Conservation (phyloP, 1,140 invertebrate genomes). For the Leptinotarsa lineolata region DNA sequence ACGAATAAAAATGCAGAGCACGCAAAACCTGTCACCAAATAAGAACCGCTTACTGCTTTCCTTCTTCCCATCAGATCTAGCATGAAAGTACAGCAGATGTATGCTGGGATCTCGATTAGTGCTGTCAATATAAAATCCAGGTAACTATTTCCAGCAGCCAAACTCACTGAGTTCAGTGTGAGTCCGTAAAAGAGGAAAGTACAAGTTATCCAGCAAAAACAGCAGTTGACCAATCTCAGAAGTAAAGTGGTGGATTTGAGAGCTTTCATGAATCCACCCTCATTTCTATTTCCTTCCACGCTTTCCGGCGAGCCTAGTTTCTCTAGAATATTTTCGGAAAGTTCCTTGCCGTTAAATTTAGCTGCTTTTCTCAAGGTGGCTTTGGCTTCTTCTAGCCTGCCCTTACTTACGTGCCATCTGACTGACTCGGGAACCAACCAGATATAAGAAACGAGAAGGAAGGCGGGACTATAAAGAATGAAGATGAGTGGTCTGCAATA, state of each 20-base stretch:
- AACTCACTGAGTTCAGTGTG: slow-evolving; percentile 75
- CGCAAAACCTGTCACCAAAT: slow-evolving; percentile 64
- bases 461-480: slow-evolving; percentile 43
- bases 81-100: slow-evolving; percentile 67
- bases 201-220: slow-evolving; percentile 71
- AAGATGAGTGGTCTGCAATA: slow-evolving; percentile 59
- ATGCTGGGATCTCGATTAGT: slow-evolving; percentile 73
- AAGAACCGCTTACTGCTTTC: slow-evolving; percentile 62
- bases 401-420: slow-evolving; percentile 59
- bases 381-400: slow-evolving; percentile 59
- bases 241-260: slow-evolving; percentile 63
- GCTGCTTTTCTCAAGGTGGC: slow-evolving; percentile 54
- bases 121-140: slow-evolving; percentile 73
- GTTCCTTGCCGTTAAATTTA: slow-evolving; percentile 65
- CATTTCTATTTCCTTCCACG: slow-evolving; percentile 38
- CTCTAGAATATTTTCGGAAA: slow-evolving; percentile 62
- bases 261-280: slow-evolving; percentile 56
- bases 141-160: slow-evolving; percentile 75
- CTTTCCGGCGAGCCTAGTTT: slow-evolving; percentile 37
- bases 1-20: slow-evolving; percentile 50
- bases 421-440: slow-evolving; percentile 60
- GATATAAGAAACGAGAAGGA: slow-evolving; percentile 47
- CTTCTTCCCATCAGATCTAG: slow-evolving; percentile 69
- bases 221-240: slow-evolving; percentile 66
- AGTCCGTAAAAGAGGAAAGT: slow-evolving; percentile 81